Conservation (phyloP, 2,888 invertebrate species). For the Hofmannophila pseudospretella region DNA sequence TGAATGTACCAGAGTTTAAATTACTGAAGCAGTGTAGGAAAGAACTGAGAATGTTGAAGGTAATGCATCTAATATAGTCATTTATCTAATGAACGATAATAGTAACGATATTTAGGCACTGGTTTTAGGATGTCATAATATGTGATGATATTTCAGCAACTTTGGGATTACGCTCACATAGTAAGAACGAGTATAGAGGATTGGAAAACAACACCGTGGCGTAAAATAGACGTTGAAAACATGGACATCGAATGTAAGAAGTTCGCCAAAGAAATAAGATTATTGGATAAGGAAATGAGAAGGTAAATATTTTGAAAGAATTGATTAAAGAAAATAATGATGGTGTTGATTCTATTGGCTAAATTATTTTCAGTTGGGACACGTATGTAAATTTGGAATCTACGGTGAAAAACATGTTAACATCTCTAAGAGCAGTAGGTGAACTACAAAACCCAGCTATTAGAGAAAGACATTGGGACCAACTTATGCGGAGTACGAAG, state of each 20-base stretch:
- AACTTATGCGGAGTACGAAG: conserved; percentile 97
- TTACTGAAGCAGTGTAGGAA: conserved; percentile 93
- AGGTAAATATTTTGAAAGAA: conserved; percentile 39
- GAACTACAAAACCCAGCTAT: conserved; percentile 98
- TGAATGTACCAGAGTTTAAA: conserved; percentile 96
- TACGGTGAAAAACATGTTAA: conserved; percentile 96
- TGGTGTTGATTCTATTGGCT: background rate
- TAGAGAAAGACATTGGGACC: conserved; percentile 97
- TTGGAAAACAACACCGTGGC: conserved; percentile 98
- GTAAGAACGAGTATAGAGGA: conserved; percentile 95
- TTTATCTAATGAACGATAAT: no score
- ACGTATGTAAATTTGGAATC: conserved; percentile 92
- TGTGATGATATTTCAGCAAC: conserved; percentile 77
- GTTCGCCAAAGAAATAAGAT: conserved; percentile 95
- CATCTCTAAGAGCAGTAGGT: conserved; percentile 95
- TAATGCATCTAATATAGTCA: conserved; percentile 45
- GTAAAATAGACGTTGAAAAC: conserved; percentile 97
- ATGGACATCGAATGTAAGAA: conserved; percentile 99
- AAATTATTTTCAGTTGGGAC: conserved; percentile 82
- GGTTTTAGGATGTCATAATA: no score
- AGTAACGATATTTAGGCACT: no score
- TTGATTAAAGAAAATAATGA: background rate
- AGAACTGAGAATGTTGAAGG: conserved; percentile 92
- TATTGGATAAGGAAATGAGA: conserved; percentile 97
- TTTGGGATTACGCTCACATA: conserved; percentile 96